These are phyloP conservation scores for Armadillidium nasatum DNA, from an alignment of 1,140 invertebrate species.

Conservation along the genomic window DNA sequence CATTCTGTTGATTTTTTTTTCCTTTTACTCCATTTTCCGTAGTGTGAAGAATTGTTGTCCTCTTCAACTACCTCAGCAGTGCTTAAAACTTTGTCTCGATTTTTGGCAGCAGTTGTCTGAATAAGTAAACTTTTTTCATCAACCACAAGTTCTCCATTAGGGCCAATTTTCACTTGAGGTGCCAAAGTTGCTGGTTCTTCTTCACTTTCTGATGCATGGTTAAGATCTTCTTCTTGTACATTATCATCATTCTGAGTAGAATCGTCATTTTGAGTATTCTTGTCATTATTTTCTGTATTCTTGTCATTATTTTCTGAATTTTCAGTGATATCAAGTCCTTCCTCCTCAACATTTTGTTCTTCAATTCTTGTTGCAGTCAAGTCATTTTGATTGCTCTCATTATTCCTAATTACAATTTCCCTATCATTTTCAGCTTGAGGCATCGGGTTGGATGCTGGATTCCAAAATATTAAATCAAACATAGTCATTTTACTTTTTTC, in stretches of 20 bases:
- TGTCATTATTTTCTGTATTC: neutral
- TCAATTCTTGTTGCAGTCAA: slow-evolving; percentile 30
- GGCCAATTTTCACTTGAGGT: slow-evolving; percentile 81
- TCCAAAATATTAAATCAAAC: slow-evolving; percentile 86
- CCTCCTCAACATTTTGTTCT: slow-evolving; percentile 39
- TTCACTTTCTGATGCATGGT: slow-evolving; percentile 45
- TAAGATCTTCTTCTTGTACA: too few relatives aligned
- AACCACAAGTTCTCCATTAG: slow-evolving; percentile 77
- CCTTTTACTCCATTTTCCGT: slow-evolving; percentile 41
- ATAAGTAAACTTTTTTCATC: slow-evolving; percentile 76
- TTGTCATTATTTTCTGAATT: neutral
- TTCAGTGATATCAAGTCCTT: slow-evolving; percentile 17
- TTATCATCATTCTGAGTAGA: too few relatives aligned
- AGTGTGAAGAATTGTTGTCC: slow-evolving; percentile 29
- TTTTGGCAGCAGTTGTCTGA: slow-evolving; percentile 37
- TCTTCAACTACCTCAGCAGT: slow-evolving; percentile 40
- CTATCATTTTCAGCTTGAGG: slow-evolving; percentile 29
- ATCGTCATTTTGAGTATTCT: too few relatives aligned
- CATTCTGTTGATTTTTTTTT: slow-evolving; percentile 36
- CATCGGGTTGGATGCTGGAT: slow-evolving; percentile 57
- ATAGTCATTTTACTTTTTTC: slow-evolving; percentile 71
- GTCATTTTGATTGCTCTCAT: slow-evolving; percentile 35
- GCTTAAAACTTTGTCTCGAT: slow-evolving; percentile 39
- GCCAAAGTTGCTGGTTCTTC: slow-evolving; percentile 57
- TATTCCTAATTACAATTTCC: slow-evolving; percentile 28